Conservation (phyloP, 2,113 vertebrate species). For the Cebus imitator region DNA sequence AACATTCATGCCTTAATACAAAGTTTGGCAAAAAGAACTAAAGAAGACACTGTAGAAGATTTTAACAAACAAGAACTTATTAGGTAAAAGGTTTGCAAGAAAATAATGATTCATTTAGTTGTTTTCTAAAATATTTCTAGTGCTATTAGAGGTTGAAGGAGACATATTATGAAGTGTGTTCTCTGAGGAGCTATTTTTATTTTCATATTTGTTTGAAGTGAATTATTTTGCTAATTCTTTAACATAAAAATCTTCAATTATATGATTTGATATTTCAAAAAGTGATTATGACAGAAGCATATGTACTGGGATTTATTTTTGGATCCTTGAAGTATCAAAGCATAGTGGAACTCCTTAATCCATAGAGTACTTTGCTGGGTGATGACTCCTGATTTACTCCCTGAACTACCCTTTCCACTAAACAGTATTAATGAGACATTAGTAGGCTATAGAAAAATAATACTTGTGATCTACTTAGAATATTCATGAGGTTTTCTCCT, state of each 20-base stretch:
- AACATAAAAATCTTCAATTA: not conserved
- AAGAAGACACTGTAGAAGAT: not conserved
- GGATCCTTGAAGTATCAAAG: not conserved
- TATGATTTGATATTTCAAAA: not conserved
- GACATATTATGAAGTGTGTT: not conserved
- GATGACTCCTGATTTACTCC: not conserved
- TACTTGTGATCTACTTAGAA: not conserved
- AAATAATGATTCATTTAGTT: not conserved
- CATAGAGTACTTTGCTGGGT: not conserved
- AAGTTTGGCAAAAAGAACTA: constrained; percentile 18
- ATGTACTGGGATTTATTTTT: not conserved
- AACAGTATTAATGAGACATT: not conserved
- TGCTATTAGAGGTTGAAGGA: not conserved
- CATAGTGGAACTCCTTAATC: not conserved
- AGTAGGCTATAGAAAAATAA: not conserved
- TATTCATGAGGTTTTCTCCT: not conserved
- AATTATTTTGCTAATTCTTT: not conserved
- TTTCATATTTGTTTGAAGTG: not conserved
- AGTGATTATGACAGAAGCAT: not conserved
- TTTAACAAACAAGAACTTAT: not conserved
- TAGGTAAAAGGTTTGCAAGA: not conserved
- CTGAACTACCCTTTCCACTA: not conserved
- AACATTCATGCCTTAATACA: constrained; percentile 3
- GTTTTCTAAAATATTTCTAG: constrained; percentile 16
- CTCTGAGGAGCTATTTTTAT: not conserved